A percentile compares a stretch with the other conserved stretches of the same genome.
Conservation (phyloP, 2,113 vertebrate genomes). For the Aplodontia rufa region DNA sequence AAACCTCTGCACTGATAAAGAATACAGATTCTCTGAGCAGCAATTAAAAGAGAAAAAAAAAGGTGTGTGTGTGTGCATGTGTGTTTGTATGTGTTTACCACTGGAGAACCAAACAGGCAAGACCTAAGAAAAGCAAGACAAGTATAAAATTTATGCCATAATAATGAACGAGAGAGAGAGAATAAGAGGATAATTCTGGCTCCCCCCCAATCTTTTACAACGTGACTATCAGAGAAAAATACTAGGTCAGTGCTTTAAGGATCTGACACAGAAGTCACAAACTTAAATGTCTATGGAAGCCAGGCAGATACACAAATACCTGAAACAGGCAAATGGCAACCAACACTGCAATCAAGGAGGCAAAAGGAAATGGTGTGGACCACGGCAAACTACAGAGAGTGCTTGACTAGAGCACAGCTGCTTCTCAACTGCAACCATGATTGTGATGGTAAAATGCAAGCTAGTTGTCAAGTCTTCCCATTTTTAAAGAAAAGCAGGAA, state of each 20-base stretch:
- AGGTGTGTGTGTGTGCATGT: not conserved
- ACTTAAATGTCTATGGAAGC: not conserved
- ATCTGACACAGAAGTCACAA: not conserved
- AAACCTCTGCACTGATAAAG: not conserved
- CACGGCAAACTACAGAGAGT: accelerated
- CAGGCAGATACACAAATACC: not conserved
- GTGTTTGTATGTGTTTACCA: not conserved
- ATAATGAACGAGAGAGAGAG: not conserved
- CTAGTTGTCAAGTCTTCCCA: not conserved
- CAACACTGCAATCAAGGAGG: not conserved
- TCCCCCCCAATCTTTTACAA: not conserved
- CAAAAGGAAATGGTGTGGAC: not conserved
- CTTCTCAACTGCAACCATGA: not conserved
- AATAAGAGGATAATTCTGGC: not conserved
- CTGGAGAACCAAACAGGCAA: not conserved
- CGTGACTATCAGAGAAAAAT: not conserved
- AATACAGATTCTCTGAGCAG: not conserved
- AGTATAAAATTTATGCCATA: not conserved
- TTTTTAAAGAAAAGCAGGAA: not conserved
- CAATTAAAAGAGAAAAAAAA: not conserved
- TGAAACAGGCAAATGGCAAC: not conserved
- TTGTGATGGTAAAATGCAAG: not conserved
- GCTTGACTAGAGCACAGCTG: no score
- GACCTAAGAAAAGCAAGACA: not conserved
- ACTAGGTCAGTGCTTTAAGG: not conserved